Percentiles rank a stretch among this genome's conserved stretches.
Conservation (phyloP, 2,888 invertebrate genomes). For the Doris montereyensis region DNA sequence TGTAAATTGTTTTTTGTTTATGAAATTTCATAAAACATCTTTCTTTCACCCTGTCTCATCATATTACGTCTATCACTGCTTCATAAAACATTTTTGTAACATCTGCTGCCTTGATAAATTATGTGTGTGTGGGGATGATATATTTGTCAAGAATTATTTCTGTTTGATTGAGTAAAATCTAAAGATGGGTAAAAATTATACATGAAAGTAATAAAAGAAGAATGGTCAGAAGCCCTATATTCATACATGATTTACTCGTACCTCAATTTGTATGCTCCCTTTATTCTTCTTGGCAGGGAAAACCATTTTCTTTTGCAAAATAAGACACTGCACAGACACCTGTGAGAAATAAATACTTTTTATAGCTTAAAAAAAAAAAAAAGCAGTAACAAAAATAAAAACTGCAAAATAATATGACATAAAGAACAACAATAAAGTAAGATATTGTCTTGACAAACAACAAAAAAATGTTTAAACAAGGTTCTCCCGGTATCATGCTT, state of each 20-base stretch:
- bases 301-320: slow-evolving; percentile 25
- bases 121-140: too few species aligned
- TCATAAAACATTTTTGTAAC: too few species aligned
- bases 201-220: background rate
- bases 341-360: background rate
- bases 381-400: background rate
- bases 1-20: too few species aligned
- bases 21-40: too few species aligned
- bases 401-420: background rate
- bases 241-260: background rate
- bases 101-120: too few species aligned
- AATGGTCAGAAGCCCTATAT: background rate
- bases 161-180: too few species aligned
- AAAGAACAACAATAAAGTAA: background rate
- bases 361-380: background rate
- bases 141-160: too few species aligned
- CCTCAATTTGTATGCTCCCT: slow-evolving; percentile 41
- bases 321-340: background rate
- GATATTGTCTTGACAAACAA: background rate
- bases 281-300: slow-evolving; percentile 35
- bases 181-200: too few species aligned
- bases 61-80: too few species aligned
- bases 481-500: too few species aligned
- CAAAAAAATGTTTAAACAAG: background rate
- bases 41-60: too few species aligned